These are phyloP conservation scores for Colius striatus DNA, from an alignment of 2,113 vertebrate genomes.

Conservation along the genomic window DNA sequence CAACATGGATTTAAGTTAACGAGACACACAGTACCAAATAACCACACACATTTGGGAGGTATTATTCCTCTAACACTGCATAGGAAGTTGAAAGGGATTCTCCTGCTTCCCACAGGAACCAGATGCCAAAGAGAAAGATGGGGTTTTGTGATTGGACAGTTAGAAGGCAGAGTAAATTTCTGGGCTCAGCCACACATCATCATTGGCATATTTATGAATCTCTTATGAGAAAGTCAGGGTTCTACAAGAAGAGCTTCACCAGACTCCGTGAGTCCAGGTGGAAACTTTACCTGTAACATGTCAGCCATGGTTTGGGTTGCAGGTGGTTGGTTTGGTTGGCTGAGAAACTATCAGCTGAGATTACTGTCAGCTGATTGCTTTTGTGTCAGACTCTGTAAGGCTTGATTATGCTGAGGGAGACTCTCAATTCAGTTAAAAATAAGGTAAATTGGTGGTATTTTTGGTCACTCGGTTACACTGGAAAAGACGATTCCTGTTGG, in stretches of 20 bases:
- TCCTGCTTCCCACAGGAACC: background rate
- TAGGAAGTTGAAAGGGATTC: slow-evolving; percentile 19
- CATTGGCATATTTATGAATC: background rate
- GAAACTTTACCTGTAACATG: background rate
- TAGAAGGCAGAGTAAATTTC: background rate
- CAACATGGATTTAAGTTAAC: background rate
- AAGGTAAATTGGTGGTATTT: background rate
- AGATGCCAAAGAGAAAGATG: background rate
- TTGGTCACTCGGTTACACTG: background rate
- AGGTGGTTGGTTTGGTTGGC: background rate
- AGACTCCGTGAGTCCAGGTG: background rate
- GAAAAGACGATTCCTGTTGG: background rate
- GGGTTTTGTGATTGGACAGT: background rate
- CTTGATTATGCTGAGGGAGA: background rate
- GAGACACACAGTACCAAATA: background rate
- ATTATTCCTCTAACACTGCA: slow-evolving; percentile 40
- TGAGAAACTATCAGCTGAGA: background rate
- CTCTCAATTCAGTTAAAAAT: background rate
- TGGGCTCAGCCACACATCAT: background rate
- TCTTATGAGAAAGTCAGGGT: background rate
- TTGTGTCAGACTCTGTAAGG: background rate
- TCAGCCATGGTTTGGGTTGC: background rate
- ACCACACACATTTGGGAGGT: background rate
- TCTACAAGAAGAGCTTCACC: background rate
- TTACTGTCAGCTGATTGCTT: background rate